Conservation (phyloP, 2,888 invertebrate genomes). For the Troides oblongomaculatus region DNA sequence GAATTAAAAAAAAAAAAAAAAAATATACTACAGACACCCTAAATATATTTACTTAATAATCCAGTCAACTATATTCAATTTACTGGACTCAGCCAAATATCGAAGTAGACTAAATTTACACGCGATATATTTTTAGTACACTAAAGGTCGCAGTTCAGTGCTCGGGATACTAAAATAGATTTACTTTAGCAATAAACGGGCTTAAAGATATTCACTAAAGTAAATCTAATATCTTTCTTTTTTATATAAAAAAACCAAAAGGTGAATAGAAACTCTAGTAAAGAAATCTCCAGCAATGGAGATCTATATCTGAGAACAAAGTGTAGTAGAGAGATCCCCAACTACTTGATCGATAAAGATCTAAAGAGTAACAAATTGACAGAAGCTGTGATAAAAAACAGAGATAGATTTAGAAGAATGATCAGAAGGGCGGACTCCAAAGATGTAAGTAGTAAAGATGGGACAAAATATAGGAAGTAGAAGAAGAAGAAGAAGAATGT, state of each 20-base stretch:
- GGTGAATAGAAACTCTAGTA: neutral
- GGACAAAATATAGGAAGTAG: too few species aligned
- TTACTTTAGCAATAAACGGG: neutral
- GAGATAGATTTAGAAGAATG: too few species aligned
- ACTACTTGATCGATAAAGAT: too few species aligned
- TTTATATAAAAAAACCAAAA: neutral
- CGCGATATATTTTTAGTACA: slow-evolving; percentile 5
- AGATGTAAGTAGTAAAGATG: too few species aligned
- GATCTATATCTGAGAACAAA: too few species aligned
- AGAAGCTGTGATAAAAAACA: too few species aligned
- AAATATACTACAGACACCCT: too few species aligned
- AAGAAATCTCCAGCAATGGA: neutral
- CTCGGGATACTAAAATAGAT: neutral
- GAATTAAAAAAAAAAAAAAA: too few species aligned
- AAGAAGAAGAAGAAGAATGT: too few species aligned
- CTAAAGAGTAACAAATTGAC: too few species aligned
- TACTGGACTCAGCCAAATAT: neutral
- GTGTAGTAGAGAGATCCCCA: too few species aligned
- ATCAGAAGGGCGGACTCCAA: too few species aligned
- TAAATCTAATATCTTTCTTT: neutral
- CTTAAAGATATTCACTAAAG: neutral
- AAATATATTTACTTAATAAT: neutral
- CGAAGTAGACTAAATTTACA: neutral
- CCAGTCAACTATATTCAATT: neutral
- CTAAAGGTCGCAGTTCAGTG: slow-evolving; percentile 9